These are phyloP conservation scores for Trachelus iudaicus DNA, from an alignment of 2,888 invertebrate genomes.

Conservation along the genomic window DNA sequence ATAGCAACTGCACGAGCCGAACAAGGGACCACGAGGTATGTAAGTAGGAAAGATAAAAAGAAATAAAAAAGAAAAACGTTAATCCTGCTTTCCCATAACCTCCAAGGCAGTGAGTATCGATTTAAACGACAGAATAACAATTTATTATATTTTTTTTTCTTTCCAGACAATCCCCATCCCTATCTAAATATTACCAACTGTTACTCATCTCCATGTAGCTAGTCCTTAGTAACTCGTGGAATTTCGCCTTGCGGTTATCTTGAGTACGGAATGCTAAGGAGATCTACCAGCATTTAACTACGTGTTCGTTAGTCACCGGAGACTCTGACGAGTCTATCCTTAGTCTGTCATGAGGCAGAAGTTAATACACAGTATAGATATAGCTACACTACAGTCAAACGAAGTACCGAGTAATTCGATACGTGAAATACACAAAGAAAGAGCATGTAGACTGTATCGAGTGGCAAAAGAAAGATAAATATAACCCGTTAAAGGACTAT, in stretches of 20 bases:
- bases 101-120: background rate
- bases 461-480: background rate
- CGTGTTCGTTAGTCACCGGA: conserved; percentile 7
- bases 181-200: background rate
- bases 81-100: background rate
- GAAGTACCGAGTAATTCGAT: background rate
- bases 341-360: background rate
- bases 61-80: background rate
- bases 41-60: background rate
- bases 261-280: conserved; percentile 6
- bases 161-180: background rate
- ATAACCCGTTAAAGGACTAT: background rate
- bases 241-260: conserved; percentile 7
- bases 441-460: background rate
- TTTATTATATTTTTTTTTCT: background rate
- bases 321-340: conserved; percentile 1
- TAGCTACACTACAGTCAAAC: background rate
- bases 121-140: background rate
- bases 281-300: conserved; percentile 5
- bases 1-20: background rate
- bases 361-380: background rate
- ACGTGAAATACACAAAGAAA: background rate
- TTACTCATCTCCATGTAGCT: background rate
- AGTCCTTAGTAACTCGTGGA: background rate
- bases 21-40: conserved; percentile 7